Percentiles rank a stretch among this genome's conserved stretches.
These are phyloP conservation scores for Subanguina moxae DNA, from an alignment of 1,140 invertebrate species.

Conservation along the genomic window DNA sequence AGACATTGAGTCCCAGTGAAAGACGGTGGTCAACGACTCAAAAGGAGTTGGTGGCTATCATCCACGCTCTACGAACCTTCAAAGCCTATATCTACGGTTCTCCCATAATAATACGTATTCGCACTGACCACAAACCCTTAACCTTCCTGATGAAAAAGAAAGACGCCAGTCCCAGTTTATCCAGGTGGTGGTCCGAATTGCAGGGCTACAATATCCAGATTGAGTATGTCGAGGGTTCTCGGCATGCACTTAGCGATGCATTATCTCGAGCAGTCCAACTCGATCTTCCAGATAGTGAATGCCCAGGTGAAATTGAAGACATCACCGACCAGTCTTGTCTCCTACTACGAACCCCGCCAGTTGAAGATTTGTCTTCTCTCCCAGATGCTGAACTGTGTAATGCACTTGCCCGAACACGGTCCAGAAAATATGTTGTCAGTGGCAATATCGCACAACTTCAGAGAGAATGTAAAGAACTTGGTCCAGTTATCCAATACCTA, in stretches of 20 bases:
- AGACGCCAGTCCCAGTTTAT: not conserved
- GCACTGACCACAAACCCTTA: slow-evolving; percentile 25
- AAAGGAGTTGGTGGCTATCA: slow-evolving; percentile 20
- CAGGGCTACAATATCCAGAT: slow-evolving; percentile 16
- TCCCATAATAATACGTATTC: not conserved
- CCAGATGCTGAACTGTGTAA: too few relatives aligned
- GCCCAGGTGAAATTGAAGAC: too few relatives aligned
- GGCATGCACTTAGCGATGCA: slow-evolving; percentile 6
- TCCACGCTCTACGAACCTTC: slow-evolving; percentile 17
- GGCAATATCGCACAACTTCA: too few relatives aligned
- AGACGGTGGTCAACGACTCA: slow-evolving; percentile 6
- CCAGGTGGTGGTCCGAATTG: slow-evolving; percentile 25
- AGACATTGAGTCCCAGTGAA: slow-evolving; percentile 15
- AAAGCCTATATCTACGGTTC: slow-evolving; percentile 18
- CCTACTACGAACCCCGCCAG: too few relatives aligned
- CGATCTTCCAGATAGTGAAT: too few relatives aligned
- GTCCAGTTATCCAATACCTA: too few relatives aligned
- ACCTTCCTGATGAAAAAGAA: slow-evolving; percentile 13
- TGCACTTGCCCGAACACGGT: too few relatives aligned
- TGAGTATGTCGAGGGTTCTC: slow-evolving; percentile 13
- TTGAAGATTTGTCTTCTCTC: too few relatives aligned
- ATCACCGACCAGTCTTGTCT: too few relatives aligned
- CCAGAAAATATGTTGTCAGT: too few relatives aligned
- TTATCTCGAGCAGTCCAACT: not conserved
- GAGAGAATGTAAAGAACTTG: too few relatives aligned